Conservation (phyloP, 2,113 vertebrate genomes). For the Sinosuthora webbiana region DNA sequence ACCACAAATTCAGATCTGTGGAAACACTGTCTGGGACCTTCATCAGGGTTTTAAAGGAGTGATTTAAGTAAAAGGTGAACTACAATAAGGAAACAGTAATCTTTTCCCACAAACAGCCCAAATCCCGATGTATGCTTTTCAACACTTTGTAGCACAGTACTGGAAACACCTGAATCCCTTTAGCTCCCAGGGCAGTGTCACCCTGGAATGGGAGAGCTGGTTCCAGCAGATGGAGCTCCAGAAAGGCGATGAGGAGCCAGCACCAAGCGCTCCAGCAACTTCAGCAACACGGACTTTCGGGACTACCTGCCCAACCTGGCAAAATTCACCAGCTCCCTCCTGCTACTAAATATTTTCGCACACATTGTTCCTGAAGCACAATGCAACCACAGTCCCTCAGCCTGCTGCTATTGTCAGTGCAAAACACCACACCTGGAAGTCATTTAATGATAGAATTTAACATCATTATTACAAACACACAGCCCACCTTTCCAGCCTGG, state of each 20-base stretch:
- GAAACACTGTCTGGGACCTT: not conserved
- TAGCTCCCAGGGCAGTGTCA: fast-evolving
- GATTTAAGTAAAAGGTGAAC: not conserved
- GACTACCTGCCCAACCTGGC: not conserved
- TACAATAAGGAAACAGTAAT: not conserved
- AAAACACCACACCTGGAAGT: not conserved
- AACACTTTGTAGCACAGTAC: not conserved
- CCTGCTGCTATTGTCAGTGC: not conserved
- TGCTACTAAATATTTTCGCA: not conserved
- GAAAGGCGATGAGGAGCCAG: not conserved
- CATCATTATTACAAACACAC: not conserved
- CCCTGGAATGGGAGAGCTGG: not conserved
- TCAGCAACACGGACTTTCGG: fast-evolving
- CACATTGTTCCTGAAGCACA: not conserved
- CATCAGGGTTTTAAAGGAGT: fast-evolving
- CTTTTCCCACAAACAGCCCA: not conserved
- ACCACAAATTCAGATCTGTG: not conserved
- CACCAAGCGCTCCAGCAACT: not conserved
- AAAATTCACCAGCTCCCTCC: not conserved
- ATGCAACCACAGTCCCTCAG: fast-evolving
- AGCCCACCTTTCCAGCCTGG: not conserved
- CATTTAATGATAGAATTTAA: not conserved
- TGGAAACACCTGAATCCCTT: not conserved
- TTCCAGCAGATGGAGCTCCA: constrained; percentile 53
- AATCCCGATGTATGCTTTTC: not conserved